Evolutionary conservation across 2,888 invertebrate species (phyloP).

Genomic region (Helleia helle): DNA sequence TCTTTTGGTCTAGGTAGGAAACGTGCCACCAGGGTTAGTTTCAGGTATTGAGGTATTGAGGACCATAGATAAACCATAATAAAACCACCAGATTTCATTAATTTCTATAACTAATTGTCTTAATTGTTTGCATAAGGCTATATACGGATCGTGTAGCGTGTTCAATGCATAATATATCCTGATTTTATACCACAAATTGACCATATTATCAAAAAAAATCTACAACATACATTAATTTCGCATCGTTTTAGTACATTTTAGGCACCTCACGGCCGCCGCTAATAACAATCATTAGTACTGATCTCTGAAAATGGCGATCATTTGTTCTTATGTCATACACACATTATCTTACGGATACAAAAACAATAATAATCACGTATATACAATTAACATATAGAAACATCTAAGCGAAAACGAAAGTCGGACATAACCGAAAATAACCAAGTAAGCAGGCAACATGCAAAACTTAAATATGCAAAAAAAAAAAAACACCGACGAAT

Average conservation of each 20-base stretch:
- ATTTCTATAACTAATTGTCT: too few species aligned
- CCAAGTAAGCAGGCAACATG: conserved; percentile 10
- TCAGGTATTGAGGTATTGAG: too few species aligned
- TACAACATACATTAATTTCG: too few species aligned
- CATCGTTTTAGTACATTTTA: conserved; percentile 5
- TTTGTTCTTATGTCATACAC: conserved; percentile 6
- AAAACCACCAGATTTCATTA: too few species aligned
- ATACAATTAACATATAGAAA: neutral
- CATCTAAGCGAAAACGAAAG: neutral
- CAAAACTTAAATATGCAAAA: neutral
- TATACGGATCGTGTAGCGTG: too few species aligned
- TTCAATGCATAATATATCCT: too few species aligned
- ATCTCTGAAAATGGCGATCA: conserved; percentile 7
- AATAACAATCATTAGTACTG: conserved; percentile 7
- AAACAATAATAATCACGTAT: neutral
- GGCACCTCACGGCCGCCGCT: neutral
- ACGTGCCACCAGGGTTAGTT: too few species aligned
- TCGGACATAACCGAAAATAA: neutral
- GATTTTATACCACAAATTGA: too few species aligned
- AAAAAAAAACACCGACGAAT: neutral
- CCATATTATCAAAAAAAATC: too few species aligned
- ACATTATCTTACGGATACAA: neutral
- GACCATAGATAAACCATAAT: too few species aligned
- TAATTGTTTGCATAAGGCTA: too few species aligned
- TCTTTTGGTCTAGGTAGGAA: too few species aligned